phyloP scores from a whole-genome alignment of 1,140 invertebrate species.

The Cotesia typhae region DNA sequence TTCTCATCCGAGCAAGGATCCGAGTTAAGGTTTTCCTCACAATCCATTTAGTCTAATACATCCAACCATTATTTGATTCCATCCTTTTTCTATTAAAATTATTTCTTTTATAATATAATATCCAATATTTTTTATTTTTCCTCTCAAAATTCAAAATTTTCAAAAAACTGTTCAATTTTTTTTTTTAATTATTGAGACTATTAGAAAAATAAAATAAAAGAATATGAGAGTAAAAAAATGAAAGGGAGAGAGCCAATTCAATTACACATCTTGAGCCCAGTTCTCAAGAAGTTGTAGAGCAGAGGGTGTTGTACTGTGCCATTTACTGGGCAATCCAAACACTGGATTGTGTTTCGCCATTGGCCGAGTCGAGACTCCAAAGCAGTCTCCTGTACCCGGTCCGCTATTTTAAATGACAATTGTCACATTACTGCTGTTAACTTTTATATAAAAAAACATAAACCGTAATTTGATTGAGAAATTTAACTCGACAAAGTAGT shows the following conservation, averaged over 20 bases:
- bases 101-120: not conserved
- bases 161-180: too few relatives aligned
- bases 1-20: constrained; percentile 13
- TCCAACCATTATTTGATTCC: constrained; percentile 49
- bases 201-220: too few relatives aligned
- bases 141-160: not conserved
- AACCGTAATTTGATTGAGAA: constrained; percentile 16
- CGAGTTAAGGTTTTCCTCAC: constrained; percentile 19
- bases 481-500: constrained; percentile 3
- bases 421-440: not conserved
- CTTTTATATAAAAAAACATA: constrained; percentile 15
- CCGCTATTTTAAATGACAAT: constrained; percentile 1
- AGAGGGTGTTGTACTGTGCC: not conserved
- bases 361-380: not conserved
- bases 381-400: constrained; percentile 14
- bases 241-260: constrained; percentile 30
- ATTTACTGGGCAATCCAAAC: constrained; percentile 25
- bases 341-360: constrained; percentile 5
- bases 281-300: not conserved
- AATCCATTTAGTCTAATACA: constrained; percentile 52
- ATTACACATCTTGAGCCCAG: constrained; percentile 27
- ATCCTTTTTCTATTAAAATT: constrained; percentile 5
- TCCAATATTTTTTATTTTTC: not conserved
- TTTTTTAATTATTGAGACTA: not conserved
- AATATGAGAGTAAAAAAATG: too few relatives aligned